phyloP scores from a whole-genome alignment of 2,888 invertebrate genomes.

The Morpho helenor region DNA sequence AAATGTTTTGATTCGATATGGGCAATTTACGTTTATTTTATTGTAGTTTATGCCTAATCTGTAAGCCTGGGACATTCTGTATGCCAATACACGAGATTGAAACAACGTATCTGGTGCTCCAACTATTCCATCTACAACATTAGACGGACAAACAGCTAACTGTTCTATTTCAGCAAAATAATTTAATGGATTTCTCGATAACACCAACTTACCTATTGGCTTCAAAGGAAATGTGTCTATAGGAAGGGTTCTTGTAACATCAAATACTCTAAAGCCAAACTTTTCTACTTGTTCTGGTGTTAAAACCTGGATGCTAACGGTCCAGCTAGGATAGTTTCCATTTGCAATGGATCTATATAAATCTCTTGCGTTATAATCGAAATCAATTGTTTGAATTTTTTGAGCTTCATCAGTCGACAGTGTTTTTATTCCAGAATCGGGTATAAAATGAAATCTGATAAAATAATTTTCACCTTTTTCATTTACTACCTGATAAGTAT shows the following conservation, averaged over 20 bases:
- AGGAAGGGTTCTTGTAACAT: slow-evolving; percentile 92
- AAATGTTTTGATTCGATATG: slow-evolving; percentile 80
- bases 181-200: slow-evolving; percentile 92
- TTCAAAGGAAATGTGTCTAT: slow-evolving; percentile 87
- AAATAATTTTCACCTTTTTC: slow-evolving; percentile 82
- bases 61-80: slow-evolving; percentile 90
- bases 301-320: slow-evolving; percentile 88
- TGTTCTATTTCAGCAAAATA: slow-evolving; percentile 96
- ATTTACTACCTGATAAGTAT: slow-evolving; percentile 92
- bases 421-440: slow-evolving; percentile 90
- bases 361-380: slow-evolving; percentile 91
- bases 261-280: slow-evolving; percentile 90
- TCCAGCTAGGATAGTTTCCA: slow-evolving; percentile 85
- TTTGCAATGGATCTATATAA: slow-evolving; percentile 90
- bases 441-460: slow-evolving; percentile 93
- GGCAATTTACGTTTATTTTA: slow-evolving; percentile 96
- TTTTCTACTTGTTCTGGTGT: slow-evolving; percentile 87
- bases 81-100: slow-evolving; percentile 88
- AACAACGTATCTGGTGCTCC: slow-evolving; percentile 94
- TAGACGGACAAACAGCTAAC: slow-evolving; percentile 90
- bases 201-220: slow-evolving; percentile 88
- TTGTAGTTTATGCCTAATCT: slow-evolving; percentile 93
- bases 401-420: slow-evolving; percentile 80
- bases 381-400: slow-evolving; percentile 69
- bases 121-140: slow-evolving; percentile 93